Evolutionary conservation across 2,888 invertebrate species (phyloP), one percentile per base, ranked within the genome.

Genomic region (Heteromurus nitidus): DNA sequence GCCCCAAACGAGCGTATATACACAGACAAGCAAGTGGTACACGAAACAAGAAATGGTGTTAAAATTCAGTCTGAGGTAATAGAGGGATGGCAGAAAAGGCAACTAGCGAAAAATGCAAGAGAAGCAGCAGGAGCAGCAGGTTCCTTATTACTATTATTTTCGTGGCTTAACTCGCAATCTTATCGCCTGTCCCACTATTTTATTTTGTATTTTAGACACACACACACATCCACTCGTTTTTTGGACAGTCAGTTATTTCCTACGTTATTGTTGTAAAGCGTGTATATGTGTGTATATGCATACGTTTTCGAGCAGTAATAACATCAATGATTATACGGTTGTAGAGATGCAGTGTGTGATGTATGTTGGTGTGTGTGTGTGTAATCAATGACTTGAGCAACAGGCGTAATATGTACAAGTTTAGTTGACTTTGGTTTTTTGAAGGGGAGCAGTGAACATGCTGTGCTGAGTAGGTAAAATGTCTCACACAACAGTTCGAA

Each of bases 81-180:
- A 65, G 31, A 9, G 42, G 18, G 3, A 11, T 2, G 20, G 31
- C 42, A 28, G 65, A 68, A 50, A 53, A 42, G 36, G 31, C n/a
- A n/a, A n/a, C n/a, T n/a, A n/a, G n/a, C n/a, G 53, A 58, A 31
- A 42, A 50, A 50, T n/a, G n/a, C 13, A 50, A 47, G 20, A 68
- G 20, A 30, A 77, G 62, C 67, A 62, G 30, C 67, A 55, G 72
- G 31, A 53, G 72, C 79, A 73, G 80, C 74, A 80, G 67, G 80
- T 80, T 80, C 74, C 80, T 79, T 79, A 79, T 79, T 79, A 72
- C 50, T 60, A n/a, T n/a, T n/a, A n/a, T 70, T 72, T 80, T 80
- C 47, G 80, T 80, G 73, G 79, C 79, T 80, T 58, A 64, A 72
- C 70, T 62, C 22, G 22, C 72, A 72, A 67, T 80, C 70, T 79